These are phyloP conservation scores for Troglohyphantes excavatus DNA, from an alignment of 2,888 invertebrate species.

Conservation along the genomic window DNA sequence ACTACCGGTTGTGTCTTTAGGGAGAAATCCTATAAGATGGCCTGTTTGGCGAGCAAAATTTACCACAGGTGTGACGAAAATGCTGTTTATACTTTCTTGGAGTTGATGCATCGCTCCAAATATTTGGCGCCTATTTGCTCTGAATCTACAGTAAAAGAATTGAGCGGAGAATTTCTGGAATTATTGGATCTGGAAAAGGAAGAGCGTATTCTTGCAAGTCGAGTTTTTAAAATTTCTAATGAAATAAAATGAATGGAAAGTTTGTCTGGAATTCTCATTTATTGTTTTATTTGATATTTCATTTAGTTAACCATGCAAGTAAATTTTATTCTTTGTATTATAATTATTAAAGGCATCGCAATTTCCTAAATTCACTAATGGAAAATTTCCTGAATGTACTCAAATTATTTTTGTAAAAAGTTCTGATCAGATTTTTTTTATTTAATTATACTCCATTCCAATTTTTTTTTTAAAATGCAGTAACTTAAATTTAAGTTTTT, in stretches of 20 bases:
- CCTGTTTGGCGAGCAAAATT: constrained; percentile 1
- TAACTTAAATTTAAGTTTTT: too few relatives aligned
- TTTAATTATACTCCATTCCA: too few relatives aligned
- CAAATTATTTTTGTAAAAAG: too few relatives aligned
- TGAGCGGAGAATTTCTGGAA: constrained; percentile 1
- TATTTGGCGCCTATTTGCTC: constrained; percentile 5
- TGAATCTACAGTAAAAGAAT: background rate
- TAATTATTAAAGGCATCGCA: too few relatives aligned
- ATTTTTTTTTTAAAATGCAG: too few relatives aligned
- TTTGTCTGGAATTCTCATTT: too few relatives aligned
- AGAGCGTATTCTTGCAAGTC: background rate
- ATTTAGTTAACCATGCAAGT: too few relatives aligned
- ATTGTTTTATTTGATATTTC: too few relatives aligned
- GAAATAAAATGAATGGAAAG: background rate
- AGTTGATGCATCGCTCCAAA: background rate
- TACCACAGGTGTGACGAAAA: background rate
- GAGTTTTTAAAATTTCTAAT: background rate
- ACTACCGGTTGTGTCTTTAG: background rate
- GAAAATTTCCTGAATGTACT: too few relatives aligned
- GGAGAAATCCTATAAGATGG: constrained; percentile 18
- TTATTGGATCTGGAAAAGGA: background rate
- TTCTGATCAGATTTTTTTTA: too few relatives aligned
- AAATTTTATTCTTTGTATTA: too few relatives aligned
- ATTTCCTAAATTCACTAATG: too few relatives aligned
- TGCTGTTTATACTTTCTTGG: background rate